These are phyloP conservation scores for Pectinophora gossypiella DNA, from an alignment of 1,140 invertebrate species.

Conservation along the genomic window DNA sequence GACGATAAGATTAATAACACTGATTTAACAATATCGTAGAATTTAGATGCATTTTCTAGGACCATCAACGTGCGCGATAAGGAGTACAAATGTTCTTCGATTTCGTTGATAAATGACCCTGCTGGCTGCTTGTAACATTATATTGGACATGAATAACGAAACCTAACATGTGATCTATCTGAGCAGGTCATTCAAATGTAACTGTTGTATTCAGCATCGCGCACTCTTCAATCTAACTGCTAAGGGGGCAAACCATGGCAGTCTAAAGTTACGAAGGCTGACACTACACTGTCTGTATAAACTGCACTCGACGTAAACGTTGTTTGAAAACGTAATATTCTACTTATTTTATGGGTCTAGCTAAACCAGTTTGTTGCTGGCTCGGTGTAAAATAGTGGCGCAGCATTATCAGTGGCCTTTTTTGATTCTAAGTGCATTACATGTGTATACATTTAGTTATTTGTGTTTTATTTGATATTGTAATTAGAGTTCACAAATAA, in stretches of 20 bases:
- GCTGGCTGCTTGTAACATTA: too few species aligned
- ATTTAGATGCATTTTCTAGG: conserved; percentile 58
- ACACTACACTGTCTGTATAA: conserved; percentile 52
- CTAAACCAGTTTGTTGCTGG: too few species aligned
- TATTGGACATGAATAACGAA: too few species aligned
- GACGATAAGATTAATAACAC: conserved; percentile 71
- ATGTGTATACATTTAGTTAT: neutral
- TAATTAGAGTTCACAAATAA: neutral
- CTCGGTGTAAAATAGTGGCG: too few species aligned
- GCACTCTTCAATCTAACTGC: conserved; percentile 56
- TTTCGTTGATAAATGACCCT: too few species aligned
- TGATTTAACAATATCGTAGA: conserved; percentile 70
- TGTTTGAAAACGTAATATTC: too few species aligned
- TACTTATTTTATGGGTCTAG: too few species aligned
- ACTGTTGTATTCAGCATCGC: conserved; percentile 54
- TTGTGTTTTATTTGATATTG: neutral
- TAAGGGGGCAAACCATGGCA: conserved; percentile 57
- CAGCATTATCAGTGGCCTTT: too few species aligned
- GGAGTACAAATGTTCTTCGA: conserved; percentile 57
- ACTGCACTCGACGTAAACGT: conserved; percentile 41
- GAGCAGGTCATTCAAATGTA: too few species aligned
- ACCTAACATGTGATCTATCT: too few species aligned
- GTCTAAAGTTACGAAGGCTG: conserved; percentile 61
- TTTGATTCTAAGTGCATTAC: too few species aligned
- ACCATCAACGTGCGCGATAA: conserved; percentile 45